These are phyloP conservation scores for Chionomys nivalis DNA, from an alignment of 2,113 vertebrate species.

Conservation along the genomic window DNA sequence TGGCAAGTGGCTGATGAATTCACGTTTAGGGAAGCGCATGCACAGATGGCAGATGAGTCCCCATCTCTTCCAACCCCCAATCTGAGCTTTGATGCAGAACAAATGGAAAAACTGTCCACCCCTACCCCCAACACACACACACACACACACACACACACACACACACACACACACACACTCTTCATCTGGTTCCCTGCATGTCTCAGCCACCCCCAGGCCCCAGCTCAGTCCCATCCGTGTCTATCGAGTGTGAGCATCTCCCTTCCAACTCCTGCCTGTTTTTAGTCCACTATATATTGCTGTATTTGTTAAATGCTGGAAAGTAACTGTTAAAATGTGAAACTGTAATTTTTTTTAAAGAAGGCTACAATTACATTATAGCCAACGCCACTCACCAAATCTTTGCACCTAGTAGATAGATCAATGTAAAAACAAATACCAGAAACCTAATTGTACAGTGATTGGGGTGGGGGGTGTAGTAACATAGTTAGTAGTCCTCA, in stretches of 20 bases:
- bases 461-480: conserved; percentile 77
- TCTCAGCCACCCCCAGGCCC: conserved; percentile 29
- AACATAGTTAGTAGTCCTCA: conserved; percentile 78
- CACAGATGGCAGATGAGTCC: not conserved
- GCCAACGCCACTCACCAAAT: conserved; percentile 84
- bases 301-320: conserved; percentile 83
- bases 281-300: conserved; percentile 80
- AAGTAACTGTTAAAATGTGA: conserved; percentile 85
- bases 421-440: conserved; percentile 83
- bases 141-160: not conserved
- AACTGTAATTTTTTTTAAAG: conserved; percentile 81
- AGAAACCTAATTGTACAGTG: conserved; percentile 77
- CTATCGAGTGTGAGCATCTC: conserved; percentile 10
- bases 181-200: conserved; percentile 53
- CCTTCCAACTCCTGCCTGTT: conserved; percentile 76
- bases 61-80: not conserved
- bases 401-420: conserved; percentile 88
- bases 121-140: not conserved
- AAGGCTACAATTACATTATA: conserved; percentile 81
- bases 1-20: conserved; percentile 21
- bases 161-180: not conserved
- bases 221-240: not conserved
- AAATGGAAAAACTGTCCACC: conserved; percentile 15
- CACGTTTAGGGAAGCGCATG: not conserved
- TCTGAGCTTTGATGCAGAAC: conserved; percentile 10